Evolutionary conservation across 2,797 vertebrate species (phyloP).

Genomic region (Anabacerthia variegaticeps): DNA sequence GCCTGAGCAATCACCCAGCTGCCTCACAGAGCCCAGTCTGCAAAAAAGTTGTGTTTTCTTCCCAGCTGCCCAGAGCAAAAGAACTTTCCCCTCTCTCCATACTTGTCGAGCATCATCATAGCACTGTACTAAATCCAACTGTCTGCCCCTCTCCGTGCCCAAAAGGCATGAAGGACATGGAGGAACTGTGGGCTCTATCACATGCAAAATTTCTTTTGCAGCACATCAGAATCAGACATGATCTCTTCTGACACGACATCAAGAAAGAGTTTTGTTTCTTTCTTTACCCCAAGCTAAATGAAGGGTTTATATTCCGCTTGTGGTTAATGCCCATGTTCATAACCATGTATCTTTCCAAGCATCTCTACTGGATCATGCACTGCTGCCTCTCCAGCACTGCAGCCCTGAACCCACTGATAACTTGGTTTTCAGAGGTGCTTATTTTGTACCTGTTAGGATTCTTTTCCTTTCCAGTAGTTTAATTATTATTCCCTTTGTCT

Average conservation of each 20-base stretch:
- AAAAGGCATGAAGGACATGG: slow-evolving; percentile 46
- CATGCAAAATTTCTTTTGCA: slow-evolving; percentile 52
- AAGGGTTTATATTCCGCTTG: slow-evolving; percentile 43
- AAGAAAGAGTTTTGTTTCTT: slow-evolving; percentile 58
- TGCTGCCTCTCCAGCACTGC: not conserved
- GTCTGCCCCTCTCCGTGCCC: slow-evolving; percentile 45
- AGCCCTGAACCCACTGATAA: not conserved
- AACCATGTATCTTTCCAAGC: not conserved
- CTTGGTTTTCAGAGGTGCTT: not conserved
- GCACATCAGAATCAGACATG: slow-evolving; percentile 19
- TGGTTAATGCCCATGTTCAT: slow-evolving; percentile 3
- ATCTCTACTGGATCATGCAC: not conserved
- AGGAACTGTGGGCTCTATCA: slow-evolving; percentile 53
- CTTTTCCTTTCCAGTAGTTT: not conserved
- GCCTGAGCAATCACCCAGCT: not conserved
- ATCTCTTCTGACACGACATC: slow-evolving; percentile 61
- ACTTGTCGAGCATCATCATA: slow-evolving; percentile 56
- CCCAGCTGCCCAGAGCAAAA: slow-evolving; percentile 47
- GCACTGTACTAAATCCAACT: not conserved
- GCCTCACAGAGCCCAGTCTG: not conserved
- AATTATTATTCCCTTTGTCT: not conserved
- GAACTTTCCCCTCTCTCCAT: slow-evolving; percentile 23
- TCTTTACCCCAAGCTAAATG: slow-evolving; percentile 51
- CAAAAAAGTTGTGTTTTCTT: not conserved
- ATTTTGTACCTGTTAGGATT: not conserved